phyloP scores from a whole-genome alignment of 1,140 invertebrate species.

The Anastrepha ludens region DNA sequence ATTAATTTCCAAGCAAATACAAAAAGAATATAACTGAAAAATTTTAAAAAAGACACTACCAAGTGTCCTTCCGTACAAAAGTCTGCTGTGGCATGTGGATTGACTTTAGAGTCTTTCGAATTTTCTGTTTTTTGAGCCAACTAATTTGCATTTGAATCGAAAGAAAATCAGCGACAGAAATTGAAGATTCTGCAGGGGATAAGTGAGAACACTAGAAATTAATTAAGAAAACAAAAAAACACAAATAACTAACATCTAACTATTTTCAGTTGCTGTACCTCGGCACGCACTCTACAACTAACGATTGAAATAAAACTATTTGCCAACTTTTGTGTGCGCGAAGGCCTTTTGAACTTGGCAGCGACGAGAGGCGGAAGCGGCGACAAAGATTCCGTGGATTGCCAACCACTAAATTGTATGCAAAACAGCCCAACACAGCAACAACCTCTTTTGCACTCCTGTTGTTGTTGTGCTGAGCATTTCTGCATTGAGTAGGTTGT shows the following conservation, averaged over 20 bases:
- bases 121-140: neutral
- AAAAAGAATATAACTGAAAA: too few species aligned
- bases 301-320: constrained; percentile 40
- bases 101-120: too few species aligned
- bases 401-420: neutral
- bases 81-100: too few species aligned
- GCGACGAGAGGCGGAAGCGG: neutral
- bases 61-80: too few species aligned
- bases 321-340: constrained; percentile 29
- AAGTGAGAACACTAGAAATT: constrained; percentile 10
- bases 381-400: neutral
- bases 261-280: neutral
- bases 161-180: neutral
- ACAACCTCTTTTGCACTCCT: neutral
- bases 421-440: neutral
- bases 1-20: too few species aligned
- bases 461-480: neutral
- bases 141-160: constrained; percentile 50
- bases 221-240: constrained; percentile 1
- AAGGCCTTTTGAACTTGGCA: constrained; percentile 32
- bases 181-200: neutral
- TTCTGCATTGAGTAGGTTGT: constrained; percentile 46
- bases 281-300: constrained; percentile 22
- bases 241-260: neutral
- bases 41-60: too few species aligned